Conservation (phyloP, 2,797 vertebrate species). For the Oophaga sylvatica region DNA sequence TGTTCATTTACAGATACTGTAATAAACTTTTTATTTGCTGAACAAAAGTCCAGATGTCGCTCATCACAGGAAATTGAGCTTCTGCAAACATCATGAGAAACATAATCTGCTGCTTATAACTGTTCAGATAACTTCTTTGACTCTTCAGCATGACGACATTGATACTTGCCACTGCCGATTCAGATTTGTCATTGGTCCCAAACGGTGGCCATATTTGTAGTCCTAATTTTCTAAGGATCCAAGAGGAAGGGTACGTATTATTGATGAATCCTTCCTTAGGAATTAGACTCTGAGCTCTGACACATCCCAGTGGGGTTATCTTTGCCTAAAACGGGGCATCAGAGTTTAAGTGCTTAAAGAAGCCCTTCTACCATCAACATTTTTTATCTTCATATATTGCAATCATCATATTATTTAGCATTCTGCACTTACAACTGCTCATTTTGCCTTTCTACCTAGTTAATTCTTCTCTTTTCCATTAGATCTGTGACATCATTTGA, state of each 20-base stretch:
- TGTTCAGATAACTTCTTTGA: slow-evolving; percentile 25
- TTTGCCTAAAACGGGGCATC: no score
- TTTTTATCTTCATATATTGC: no score
- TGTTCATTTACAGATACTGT: neutral
- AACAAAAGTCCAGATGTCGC: neutral
- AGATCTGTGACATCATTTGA: no score
- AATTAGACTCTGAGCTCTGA: neutral
- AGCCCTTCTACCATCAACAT: no score
- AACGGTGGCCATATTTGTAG: neutral
- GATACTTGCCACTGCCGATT: neutral
- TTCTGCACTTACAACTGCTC: no score
- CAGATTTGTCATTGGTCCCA: neutral
- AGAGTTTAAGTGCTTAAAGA: no score
- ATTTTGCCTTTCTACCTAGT: no score
- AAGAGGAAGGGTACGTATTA: neutral
- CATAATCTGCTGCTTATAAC: slow-evolving; percentile 26
- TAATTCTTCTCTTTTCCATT: no score
- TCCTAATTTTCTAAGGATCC: neutral
- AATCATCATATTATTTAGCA: no score
- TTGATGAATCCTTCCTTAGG: neutral
- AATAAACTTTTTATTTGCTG: slow-evolving; percentile 24
- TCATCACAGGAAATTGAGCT: slow-evolving; percentile 25
- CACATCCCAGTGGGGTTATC: no score
- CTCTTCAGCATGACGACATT: neutral
- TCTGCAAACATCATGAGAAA: slow-evolving; percentile 26